phyloP scores from a whole-genome alignment of 2,888 invertebrate species.

The Ichneumon xanthorius region DNA sequence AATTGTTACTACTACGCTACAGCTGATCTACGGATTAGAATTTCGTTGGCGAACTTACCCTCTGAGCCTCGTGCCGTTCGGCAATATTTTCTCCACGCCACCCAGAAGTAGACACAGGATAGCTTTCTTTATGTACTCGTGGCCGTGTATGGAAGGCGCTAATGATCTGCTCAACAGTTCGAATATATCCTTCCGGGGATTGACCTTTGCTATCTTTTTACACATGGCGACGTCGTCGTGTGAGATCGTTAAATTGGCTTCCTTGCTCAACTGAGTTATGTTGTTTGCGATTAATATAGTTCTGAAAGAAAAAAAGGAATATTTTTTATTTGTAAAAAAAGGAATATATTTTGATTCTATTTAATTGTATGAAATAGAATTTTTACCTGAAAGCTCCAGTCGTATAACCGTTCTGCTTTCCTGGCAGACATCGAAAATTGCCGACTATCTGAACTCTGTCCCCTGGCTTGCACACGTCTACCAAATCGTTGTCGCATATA shows the following conservation, averaged over 20 bases:
- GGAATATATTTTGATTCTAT: neutral
- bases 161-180: constrained; percentile 95
- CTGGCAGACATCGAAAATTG: constrained; percentile 96
- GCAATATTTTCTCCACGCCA: constrained; percentile 96
- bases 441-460: constrained; percentile 99
- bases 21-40: neutral
- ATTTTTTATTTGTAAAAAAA: constrained; percentile 12
- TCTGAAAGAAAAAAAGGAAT: constrained; percentile 85
- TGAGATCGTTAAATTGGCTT: constrained; percentile 91
- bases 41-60: constrained; percentile 86
- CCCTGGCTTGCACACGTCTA: constrained; percentile 97
- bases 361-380: neutral
- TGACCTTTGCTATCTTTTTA: constrained; percentile 90
- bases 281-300: constrained; percentile 98
- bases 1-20: neutral
- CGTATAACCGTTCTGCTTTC: constrained; percentile 96
- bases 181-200: constrained; percentile 92
- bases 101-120: constrained; percentile 97
- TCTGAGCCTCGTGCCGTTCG: constrained; percentile 96
- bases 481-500: constrained; percentile 98
- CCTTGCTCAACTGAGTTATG: constrained; percentile 95
- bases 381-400: constrained; percentile 92
- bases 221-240: constrained; percentile 96
- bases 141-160: constrained; percentile 99
- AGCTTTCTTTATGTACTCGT: constrained; percentile 98